Base-by-base conservation (phyloP, 2,797 vertebrate species). In the Anabacerthia variegaticeps region DNA sequence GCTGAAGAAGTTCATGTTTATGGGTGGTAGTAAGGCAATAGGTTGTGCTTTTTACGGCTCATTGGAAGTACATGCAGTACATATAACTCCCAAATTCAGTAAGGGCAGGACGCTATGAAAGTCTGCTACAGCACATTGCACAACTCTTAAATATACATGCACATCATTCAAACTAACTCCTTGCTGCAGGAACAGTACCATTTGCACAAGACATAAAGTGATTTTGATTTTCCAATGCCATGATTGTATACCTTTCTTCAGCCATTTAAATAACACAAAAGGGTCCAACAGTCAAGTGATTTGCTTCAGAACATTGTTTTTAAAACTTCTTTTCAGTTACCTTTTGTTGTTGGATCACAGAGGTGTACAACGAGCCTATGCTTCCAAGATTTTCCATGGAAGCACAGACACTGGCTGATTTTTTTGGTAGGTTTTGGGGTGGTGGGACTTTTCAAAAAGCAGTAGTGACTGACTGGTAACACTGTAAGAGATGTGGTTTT, bases 81-180 rank as follows among this genome's bases (percentile, higher is more conserved):
- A 48, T 24, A 20, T 2, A 81, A 17, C n/a, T 67, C 37, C 17
- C 21, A 71, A 59, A 67, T 44, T 79, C 74, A 46, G 30, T 27
- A 81, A 39, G n/a, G 41, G 58, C 9, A 85, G 37, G 37, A 65
- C 27, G 49, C 49, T 36, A 30, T 7, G 12, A 37, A 83, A 71
- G 34, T 34, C 62, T 74, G 28, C 34, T 37, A 49, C 30, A 75
- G 36, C 20, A 46, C 0, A 0, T 21, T 49, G 23, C 1, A 3
- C 16, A 66, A 80, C 36, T 28, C 39, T 87, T 78, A 72, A 86
- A 61, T 15, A 61, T 15, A 27, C 5, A 4, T 4, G 43, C 30
- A 69, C 41, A 30, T 46, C 21, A 44, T 39, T 75, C 67, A 73
- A 21, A 3, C 1, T 5, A 48, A 82, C 27, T 68, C n/a, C 27